Evolutionary conservation across 2,888 invertebrate species (phyloP).

Genomic region (Catocala nupta): DNA sequence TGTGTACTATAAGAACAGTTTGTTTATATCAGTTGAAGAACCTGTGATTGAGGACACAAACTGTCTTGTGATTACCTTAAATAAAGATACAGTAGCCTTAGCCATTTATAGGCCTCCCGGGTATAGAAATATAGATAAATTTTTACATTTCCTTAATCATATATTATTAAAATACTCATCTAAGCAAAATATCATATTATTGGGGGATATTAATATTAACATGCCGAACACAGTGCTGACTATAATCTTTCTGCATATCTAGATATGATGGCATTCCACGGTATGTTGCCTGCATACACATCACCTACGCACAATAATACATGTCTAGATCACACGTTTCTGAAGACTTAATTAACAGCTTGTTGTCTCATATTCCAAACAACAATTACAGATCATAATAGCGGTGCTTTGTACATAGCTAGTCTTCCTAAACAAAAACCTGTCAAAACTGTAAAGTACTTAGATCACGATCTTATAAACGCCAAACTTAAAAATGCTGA

Average conservation of each 20-base stretch:
- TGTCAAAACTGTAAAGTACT: background rate
- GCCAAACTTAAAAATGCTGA: background rate
- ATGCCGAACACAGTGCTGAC: constrained; percentile 3
- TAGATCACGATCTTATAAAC: background rate
- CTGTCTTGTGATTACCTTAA: too few species aligned
- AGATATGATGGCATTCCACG: constrained; percentile 14
- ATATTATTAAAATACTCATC: background rate
- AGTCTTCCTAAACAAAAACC: constrained; percentile 1
- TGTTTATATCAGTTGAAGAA: too few species aligned
- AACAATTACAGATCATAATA: constrained; percentile 12
- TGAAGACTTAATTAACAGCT: constrained; percentile 8
- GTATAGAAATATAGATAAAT: too few species aligned
- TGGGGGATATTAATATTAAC: constrained; percentile 14
- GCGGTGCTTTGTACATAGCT: background rate
- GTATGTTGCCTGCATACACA: constrained; percentile 8
- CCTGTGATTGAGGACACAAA: too few species aligned
- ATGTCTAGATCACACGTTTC: constrained; percentile 15
- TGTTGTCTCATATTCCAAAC: constrained; percentile 4
- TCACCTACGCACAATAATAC: constrained; percentile 12
- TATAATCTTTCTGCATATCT: background rate
- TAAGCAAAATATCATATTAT: constrained; percentile 5
- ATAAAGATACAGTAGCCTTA: too few species aligned
- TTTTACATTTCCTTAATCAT: constrained; percentile 6
- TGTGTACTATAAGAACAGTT: too few species aligned
- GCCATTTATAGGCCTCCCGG: too few species aligned